Base-by-base conservation (phyloP, 2,113 vertebrate species). In the Catharus minimus region DNA sequence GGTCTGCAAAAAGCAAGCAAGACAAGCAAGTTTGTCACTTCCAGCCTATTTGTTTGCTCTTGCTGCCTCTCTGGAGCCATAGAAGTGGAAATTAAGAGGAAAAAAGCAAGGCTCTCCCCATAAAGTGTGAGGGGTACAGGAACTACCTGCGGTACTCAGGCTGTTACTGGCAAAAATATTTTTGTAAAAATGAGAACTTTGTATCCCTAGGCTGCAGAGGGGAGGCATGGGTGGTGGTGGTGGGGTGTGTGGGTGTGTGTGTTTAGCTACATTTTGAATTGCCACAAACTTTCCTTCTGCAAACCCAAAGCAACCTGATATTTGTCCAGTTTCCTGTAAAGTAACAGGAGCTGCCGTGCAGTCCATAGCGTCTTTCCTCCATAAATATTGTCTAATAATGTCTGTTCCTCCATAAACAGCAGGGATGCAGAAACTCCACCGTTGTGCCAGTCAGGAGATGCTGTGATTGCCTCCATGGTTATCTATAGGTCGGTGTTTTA, bases 71-170 rank as follows among this genome's bases (percentile, higher is more conserved):
- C 78, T 46, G 67, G 32, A 90, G 56, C 60, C 28, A n/a, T 30
- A 1, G 23, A 47, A 55, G 58, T 53, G 57, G 12, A 44, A 47
- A 39, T 33, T 0, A 19, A 19, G 13, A 60, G 53, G 10, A 43
- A 43, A 28, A 61, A 68, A 72, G 32, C 65, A 30, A 57, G 33
- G n/a, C 20, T 43, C n/a, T 73, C 67, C 5, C 3, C 16, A 2
- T n/a, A 1, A 18, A 6, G 5, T 10, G 32, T 7, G 24, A 4
- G n/a, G 21, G 11, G 65, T 24, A 0, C 11, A 5, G 22, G 28
- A 81, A 5, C 19, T n/a, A 2, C 19, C 11, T 30, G 15, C 41
- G 28, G 3, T 21, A 9, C 22, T 52, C 26, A 12, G 28, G 9
- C 65, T 41, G 12, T 47, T 26, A 26, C 52, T 9, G 20, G 39